These are phyloP conservation scores for Choristoneura fumiferana DNA, from an alignment of 1,140 invertebrate genomes.

Conservation along the genomic window DNA sequence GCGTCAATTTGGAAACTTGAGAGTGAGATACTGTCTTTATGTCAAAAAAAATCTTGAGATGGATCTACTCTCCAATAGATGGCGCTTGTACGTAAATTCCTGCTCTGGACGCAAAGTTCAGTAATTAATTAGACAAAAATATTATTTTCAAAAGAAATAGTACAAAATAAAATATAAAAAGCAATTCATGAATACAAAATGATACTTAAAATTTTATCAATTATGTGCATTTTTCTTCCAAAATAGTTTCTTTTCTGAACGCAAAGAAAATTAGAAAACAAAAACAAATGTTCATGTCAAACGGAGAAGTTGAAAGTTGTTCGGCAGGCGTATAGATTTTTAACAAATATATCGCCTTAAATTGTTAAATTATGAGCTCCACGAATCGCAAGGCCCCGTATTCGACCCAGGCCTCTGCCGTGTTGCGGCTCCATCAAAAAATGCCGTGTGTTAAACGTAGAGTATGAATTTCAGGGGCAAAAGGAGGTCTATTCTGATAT, in stretches of 20 bases:
- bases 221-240: no score
- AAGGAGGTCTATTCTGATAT: conserved; percentile 66
- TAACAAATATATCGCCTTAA: background rate
- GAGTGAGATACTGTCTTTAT: background rate
- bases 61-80: conserved; percentile 4
- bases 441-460: conserved; percentile 56
- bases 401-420: conserved; percentile 53
- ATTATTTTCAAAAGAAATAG: no score
- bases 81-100: background rate
- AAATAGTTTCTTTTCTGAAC: conserved; percentile 15
- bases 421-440: conserved; percentile 60
- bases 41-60: background rate
- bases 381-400: conserved; percentile 48
- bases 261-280: conserved; percentile 25
- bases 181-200: no score
- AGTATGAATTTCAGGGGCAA: conserved; percentile 55
- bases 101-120: no score
- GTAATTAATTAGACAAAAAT: no score
- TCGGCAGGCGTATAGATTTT: background rate
- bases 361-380: conserved; percentile 22
- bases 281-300: conserved; percentile 27
- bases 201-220: no score
- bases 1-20: background rate
- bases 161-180: no score
- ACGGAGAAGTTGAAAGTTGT: background rate